phyloP scores from a whole-genome alignment of 2,888 invertebrate species.

The Drosophila buzzatii region DNA sequence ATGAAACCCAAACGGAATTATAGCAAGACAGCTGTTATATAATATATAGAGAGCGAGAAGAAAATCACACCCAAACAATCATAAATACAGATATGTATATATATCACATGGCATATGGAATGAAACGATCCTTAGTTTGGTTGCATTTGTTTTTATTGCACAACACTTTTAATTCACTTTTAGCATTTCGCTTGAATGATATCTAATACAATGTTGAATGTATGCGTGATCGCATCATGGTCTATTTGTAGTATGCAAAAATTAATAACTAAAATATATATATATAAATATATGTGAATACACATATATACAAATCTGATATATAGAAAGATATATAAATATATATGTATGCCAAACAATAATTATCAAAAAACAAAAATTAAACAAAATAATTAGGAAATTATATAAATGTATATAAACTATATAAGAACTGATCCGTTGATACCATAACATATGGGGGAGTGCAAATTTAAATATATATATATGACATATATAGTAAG shows the following conservation, averaged over 20 bases:
- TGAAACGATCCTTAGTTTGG: background rate
- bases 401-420: slow-evolving; percentile 8
- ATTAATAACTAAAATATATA: slow-evolving; percentile 49
- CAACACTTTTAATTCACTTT: slow-evolving; percentile 56
- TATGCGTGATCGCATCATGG: slow-evolving; percentile 40
- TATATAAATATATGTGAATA: background rate
- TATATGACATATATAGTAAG: slow-evolving; percentile 8
- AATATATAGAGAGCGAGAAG: background rate
- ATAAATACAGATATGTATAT: background rate
- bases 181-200: slow-evolving; percentile 56
- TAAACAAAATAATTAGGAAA: background rate
- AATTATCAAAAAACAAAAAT: background rate
- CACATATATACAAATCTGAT: slow-evolving; percentile 23
- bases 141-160: slow-evolving; percentile 49
- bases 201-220: slow-evolving; percentile 56
- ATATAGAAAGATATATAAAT: background rate
- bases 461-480: slow-evolving; percentile 6
- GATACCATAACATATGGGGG: slow-evolving; percentile 30
- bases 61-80: background rate
- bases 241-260: slow-evolving; percentile 52
- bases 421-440: slow-evolving; percentile 24
- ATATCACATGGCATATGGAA: background rate
- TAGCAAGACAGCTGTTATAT: background rate
- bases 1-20: background rate
- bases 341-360: slow-evolving; percentile 27